Base-by-base conservation (phyloP, 2,113 vertebrate species). In the Nothocercus nigrocapillus region DNA sequence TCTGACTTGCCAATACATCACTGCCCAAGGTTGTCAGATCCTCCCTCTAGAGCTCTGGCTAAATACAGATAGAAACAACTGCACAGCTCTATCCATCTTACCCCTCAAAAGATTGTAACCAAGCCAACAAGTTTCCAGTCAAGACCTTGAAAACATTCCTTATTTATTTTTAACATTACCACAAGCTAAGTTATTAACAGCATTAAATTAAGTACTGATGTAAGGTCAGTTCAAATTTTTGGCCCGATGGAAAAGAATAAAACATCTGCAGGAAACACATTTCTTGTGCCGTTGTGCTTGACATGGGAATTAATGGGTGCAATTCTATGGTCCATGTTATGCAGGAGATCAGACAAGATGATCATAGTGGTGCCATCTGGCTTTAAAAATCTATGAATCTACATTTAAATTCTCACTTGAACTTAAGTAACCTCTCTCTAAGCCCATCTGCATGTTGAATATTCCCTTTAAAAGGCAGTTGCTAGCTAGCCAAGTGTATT, bases 1-100 rank as follows among this genome's bases (percentile, higher is more conserved):
- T 85, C 68, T 95, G 88, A 85, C 79, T 68, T 36, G 63, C 73
- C 85, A 80, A 77, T 95, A 68, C 32, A 88, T 93, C 92, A 95
- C 1, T 0, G n/a, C 80, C 32, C 15, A 61, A 47, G 36, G 64
- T 7, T 88, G 88, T 83, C 93, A 93, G 6, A 88, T 74, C 73
- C 69, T 90, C 73, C 80, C 73, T 81, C 80, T 47, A 49, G 76
- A 93, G 45, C 4, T 90, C 82, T 83, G 20, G 40, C 76, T 72
- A 81, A 91, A 80, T 82, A 67, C 51, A 70, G 72, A 68, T 40
- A 40, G 66, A 89, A 93, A 11, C 64, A 83, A 78, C 68, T 3
- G 20, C 27, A 59, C 63, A 75, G 61, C 42, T 93, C 61, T 9
- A 61, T 83, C 5, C 9, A 82, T 59, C 68, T 75, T 6, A 34